Conservation (phyloP, 1,140 invertebrate species). For the Drosophila punjabiensis region DNA sequence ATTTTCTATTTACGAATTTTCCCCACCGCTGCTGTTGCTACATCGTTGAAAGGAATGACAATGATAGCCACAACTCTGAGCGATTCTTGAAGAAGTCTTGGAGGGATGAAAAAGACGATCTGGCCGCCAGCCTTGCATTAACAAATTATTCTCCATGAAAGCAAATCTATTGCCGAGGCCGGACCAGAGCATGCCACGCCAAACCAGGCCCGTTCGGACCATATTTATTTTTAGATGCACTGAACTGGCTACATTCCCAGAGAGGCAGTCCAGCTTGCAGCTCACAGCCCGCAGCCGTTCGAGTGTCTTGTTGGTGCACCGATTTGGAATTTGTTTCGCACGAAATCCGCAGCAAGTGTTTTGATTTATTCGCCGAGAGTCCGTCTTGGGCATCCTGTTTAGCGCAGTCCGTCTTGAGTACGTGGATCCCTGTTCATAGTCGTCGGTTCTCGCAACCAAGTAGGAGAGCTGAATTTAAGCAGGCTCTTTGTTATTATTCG, state of each 20-base stretch:
- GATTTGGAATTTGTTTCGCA: slow-evolving; percentile 71
- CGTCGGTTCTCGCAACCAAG: slow-evolving; percentile 28
- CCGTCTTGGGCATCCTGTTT: slow-evolving; percentile 54
- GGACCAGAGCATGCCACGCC: slow-evolving; percentile 9
- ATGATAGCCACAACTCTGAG: slow-evolving; percentile 1
- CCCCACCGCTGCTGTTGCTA: slow-evolving; percentile 5
- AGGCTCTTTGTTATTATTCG: slow-evolving; percentile 60
- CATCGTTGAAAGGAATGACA: slow-evolving; percentile 27
- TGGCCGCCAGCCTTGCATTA: slow-evolving; percentile 49
- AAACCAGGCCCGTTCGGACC: slow-evolving; percentile 26
- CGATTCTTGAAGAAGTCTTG: slow-evolving; percentile 25
- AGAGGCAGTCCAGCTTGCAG: background rate
- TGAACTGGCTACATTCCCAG: slow-evolving; percentile 38
- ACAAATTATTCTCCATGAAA: slow-evolving; percentile 74
- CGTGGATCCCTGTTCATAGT: slow-evolving; percentile 35
- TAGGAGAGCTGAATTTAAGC: slow-evolving; percentile 54
- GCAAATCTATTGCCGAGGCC: slow-evolving; percentile 50
- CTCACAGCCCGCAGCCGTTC: slow-evolving; percentile 14
- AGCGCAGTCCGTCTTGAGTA: slow-evolving; percentile 39
- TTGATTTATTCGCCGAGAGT: slow-evolving; percentile 9
- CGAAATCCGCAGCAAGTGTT: slow-evolving; percentile 48
- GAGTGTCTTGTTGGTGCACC: slow-evolving; percentile 37
- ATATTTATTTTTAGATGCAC: slow-evolving; percentile 69
- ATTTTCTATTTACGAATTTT: slow-evolving; percentile 73
- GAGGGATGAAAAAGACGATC: background rate